A percentile compares a stretch with the other conserved stretches of the same genome.
Conservation (phyloP, 2,797 vertebrate species). For the Dromococcyx pavoninus region DNA sequence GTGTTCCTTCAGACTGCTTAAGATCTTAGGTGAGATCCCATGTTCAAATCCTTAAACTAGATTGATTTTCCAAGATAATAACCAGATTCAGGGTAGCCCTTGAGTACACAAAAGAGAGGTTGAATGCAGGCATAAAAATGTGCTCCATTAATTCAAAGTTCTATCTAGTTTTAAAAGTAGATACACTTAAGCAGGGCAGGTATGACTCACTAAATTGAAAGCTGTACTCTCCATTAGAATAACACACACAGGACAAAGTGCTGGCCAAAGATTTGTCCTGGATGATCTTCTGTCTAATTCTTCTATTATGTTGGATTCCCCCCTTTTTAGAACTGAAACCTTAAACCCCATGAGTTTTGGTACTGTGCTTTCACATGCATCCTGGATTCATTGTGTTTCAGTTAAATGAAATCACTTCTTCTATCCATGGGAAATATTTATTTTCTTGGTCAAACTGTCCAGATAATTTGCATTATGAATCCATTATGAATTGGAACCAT, state of each 20-base stretch:
- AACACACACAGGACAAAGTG: not conserved
- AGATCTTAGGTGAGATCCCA: conserved; percentile 44
- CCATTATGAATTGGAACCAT: not conserved
- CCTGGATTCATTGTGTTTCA: not conserved
- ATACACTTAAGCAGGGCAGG: not conserved
- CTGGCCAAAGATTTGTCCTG: not conserved
- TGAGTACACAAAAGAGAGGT: not conserved
- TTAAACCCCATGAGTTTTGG: not conserved
- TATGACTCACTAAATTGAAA: not conserved
- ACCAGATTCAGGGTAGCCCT: not conserved
- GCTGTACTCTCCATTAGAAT: not conserved
- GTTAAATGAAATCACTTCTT: not conserved
- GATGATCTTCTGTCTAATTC: not conserved
- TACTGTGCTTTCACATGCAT: not conserved
- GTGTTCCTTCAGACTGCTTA: conserved; percentile 37
- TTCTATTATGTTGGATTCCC: not conserved
- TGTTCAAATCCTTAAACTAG: not conserved
- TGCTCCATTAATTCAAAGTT: not conserved
- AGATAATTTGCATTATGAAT: not conserved
- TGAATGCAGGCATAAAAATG: not conserved
- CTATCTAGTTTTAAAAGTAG: not conserved
- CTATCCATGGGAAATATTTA: not conserved
- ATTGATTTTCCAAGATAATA: not conserved
- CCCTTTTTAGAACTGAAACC: not conserved
- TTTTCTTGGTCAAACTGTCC: not conserved